These are phyloP conservation scores for Mola mola DNA, from an alignment of 2,113 vertebrate species.

Conservation along the genomic window DNA sequence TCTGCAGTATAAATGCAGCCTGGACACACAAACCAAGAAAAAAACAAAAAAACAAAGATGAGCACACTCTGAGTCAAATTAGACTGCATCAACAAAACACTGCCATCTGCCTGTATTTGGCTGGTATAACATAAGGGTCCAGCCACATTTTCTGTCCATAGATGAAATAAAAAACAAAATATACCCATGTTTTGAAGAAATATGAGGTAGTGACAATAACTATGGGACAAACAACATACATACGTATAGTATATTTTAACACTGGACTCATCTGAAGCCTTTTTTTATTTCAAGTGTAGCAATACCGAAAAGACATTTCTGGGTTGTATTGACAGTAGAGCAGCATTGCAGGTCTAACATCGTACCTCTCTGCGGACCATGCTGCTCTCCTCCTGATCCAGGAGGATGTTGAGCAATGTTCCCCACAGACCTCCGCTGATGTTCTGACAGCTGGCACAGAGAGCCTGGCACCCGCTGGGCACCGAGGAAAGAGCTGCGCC, in stretches of 20 bases:
- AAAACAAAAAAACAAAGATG: slow-evolving; percentile 3
- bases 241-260: no score
- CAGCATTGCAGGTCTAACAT: slow-evolving; percentile 8
- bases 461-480: slow-evolving; percentile 87
- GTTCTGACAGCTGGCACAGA: slow-evolving; percentile 94
- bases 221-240: no score
- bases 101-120: slow-evolving; percentile 83
- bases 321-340: not conserved
- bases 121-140: slow-evolving; percentile 57
- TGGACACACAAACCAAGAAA: slow-evolving; percentile 74
- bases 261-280: not conserved
- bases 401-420: slow-evolving; percentile 91
- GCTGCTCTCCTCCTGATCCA: slow-evolving; percentile 93
- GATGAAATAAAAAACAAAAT: not conserved
- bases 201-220: no score
- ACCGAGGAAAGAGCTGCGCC: slow-evolving; percentile 90
- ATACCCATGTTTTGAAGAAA: no score
- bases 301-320: not conserved
- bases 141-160: slow-evolving; percentile 15
- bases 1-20: slow-evolving; percentile 97
- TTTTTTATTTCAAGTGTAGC: slow-evolving; percentile 3
- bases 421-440: slow-evolving; percentile 98
- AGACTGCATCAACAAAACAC: slow-evolving; percentile 78
- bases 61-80: slow-evolving; percentile 32
- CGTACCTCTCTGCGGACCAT: slow-evolving; percentile 95